Percentiles rank a stretch among this genome's conserved stretches.
These are phyloP conservation scores for Tursiops truncatus DNA, from an alignment of 2,113 vertebrate species.

Conservation along the genomic window DNA sequence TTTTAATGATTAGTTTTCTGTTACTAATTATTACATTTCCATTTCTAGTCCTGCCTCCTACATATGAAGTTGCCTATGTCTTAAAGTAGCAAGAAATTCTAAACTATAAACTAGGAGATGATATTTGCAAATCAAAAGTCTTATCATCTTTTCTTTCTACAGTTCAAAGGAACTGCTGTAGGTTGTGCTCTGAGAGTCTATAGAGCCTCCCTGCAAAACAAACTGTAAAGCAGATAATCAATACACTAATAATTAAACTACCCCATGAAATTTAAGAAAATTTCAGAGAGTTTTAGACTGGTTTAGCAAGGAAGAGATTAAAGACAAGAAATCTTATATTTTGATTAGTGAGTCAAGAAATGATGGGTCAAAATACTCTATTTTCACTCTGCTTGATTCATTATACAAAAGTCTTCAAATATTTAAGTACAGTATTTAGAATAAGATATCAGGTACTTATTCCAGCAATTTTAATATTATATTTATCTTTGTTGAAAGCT, in stretches of 20 bases:
- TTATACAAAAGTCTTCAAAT: slow-evolving; percentile 61
- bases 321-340: slow-evolving; percentile 11
- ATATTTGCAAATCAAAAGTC: neutral
- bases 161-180: neutral
- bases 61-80: neutral
- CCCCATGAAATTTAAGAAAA: neutral
- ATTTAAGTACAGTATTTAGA: slow-evolving; percentile 60
- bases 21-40: neutral
- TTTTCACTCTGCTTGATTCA: slow-evolving; percentile 61
- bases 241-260: neutral
- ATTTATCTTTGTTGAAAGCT: slow-evolving; percentile 67
- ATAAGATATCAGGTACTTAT: slow-evolving; percentile 43
- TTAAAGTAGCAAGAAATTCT: slow-evolving; percentile 8
- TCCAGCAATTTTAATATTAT: slow-evolving; percentile 48
- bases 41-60: neutral
- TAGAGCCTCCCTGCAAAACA: neutral
- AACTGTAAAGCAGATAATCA: slow-evolving; percentile 21
- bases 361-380: slow-evolving; percentile 32
- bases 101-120: neutral
- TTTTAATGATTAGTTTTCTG: neutral
- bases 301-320: slow-evolving; percentile 33
- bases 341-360: slow-evolving; percentile 4
- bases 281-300: slow-evolving; percentile 12
- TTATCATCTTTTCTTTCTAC: neutral
- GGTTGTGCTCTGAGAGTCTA: neutral